Conservation (phyloP, 2,113 vertebrate genomes). For the Thamnaconus septentrionalis region DNA sequence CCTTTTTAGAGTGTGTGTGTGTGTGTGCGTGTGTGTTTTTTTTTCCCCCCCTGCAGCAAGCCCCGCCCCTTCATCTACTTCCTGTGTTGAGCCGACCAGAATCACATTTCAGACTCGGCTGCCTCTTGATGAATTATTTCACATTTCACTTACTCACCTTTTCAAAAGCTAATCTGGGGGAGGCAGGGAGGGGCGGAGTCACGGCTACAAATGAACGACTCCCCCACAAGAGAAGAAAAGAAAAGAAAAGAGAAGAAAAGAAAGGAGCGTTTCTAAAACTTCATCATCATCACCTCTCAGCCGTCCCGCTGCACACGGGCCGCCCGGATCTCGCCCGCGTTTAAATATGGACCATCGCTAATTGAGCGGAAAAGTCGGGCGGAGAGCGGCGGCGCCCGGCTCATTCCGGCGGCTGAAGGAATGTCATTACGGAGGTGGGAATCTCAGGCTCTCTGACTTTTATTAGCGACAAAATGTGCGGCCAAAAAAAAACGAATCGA, state of each 20-base stretch:
- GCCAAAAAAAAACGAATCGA: slow-evolving; percentile 62
- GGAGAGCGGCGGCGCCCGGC: slow-evolving; percentile 54
- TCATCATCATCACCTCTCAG: slow-evolving; percentile 52
- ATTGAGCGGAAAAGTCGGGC: slow-evolving; percentile 64
- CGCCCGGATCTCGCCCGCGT: slow-evolving; percentile 33
- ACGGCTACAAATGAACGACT: slow-evolving; percentile 61
- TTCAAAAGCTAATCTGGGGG: slow-evolving; percentile 64
- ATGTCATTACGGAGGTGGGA: slow-evolving; percentile 65
- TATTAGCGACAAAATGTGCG: slow-evolving; percentile 68
- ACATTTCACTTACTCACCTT: slow-evolving; percentile 75
- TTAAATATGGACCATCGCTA: slow-evolving; percentile 69
- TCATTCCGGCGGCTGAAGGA: slow-evolving; percentile 59
- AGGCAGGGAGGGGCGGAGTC: neutral
- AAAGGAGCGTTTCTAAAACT: slow-evolving; percentile 61
- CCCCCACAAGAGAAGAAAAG: slow-evolving; percentile 52
- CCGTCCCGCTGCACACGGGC: slow-evolving; percentile 64
- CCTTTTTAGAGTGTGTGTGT: slow-evolving; percentile 22
- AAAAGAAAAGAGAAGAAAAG: slow-evolving; percentile 49
- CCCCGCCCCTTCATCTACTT: slow-evolving; percentile 13
- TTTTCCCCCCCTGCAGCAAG: neutral
- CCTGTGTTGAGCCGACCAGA: slow-evolving; percentile 47
- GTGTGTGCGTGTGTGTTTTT: neutral
- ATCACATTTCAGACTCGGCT: slow-evolving; percentile 74
- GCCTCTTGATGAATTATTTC: slow-evolving; percentile 72
- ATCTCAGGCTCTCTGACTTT: slow-evolving; percentile 56